Evolutionary conservation across 2,888 invertebrate species (phyloP).

Genomic region (Perdita meconis): DNA sequence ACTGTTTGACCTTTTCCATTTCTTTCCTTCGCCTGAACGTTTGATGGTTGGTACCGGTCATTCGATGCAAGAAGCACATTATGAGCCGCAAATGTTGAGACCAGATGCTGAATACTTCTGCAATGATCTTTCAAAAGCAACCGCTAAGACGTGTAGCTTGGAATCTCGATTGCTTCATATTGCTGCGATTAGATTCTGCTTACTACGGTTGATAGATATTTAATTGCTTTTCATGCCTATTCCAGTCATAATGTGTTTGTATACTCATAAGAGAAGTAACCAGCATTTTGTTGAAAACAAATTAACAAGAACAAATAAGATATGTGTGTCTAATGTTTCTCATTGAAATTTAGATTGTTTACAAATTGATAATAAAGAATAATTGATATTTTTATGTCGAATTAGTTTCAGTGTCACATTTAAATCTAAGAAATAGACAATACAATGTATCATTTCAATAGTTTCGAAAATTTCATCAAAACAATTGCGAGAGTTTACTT

Average conservation of each 20-base stretch:
- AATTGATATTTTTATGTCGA: too few species aligned
- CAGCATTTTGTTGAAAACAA: too few species aligned
- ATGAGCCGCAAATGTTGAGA: slow-evolving; percentile 78
- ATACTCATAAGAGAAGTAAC: background rate
- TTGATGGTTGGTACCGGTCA: slow-evolving; percentile 76
- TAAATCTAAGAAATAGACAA: too few species aligned
- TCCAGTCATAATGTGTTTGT: background rate
- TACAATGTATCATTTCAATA: too few species aligned
- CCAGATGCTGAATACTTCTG: slow-evolving; percentile 74
- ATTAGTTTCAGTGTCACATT: too few species aligned
- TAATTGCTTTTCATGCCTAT: background rate
- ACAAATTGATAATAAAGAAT: too few species aligned
- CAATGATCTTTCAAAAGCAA: slow-evolving; percentile 23
- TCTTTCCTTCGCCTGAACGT: slow-evolving; percentile 70
- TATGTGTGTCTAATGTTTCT: too few species aligned
- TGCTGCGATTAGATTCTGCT: background rate
- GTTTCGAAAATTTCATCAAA: too few species aligned
- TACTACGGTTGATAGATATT: background rate
- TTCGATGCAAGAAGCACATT: slow-evolving; percentile 78
- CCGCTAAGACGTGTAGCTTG: background rate
- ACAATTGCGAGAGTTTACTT: too few species aligned
- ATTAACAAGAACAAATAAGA: too few species aligned
- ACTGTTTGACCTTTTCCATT: slow-evolving; percentile 52
- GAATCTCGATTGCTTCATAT: background rate
- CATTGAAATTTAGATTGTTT: too few species aligned